phyloP scores from a whole-genome alignment of 2,113 vertebrate genomes.

The Glaucomys volans region DNA sequence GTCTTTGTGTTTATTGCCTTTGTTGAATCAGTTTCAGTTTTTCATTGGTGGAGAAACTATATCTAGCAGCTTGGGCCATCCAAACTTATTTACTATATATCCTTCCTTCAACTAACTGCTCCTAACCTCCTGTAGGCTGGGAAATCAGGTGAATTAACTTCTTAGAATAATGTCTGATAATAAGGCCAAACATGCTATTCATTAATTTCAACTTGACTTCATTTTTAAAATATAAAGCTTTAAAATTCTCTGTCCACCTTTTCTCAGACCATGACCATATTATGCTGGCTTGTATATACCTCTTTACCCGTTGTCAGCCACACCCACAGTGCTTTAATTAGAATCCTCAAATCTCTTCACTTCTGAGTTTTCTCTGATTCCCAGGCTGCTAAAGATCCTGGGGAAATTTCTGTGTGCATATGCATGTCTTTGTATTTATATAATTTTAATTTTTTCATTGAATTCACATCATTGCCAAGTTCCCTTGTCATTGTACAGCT shows the following conservation, averaged over 20 bases:
- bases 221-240: background rate
- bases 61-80: background rate
- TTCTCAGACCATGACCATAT: background rate
- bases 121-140: background rate
- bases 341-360: background rate
- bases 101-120: background rate
- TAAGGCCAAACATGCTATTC: background rate
- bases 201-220: constrained; percentile 41
- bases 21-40: background rate
- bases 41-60: background rate
- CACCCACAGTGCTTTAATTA: background rate
- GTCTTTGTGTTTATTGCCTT: background rate
- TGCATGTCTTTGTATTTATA: background rate
- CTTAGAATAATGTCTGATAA: background rate
- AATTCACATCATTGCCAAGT: background rate
- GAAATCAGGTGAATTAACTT: background rate
- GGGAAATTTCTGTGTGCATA: background rate
- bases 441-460: background rate
- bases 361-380: background rate
- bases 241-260: background rate
- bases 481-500: background rate
- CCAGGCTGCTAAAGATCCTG: background rate
- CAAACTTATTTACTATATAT: background rate
- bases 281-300: background rate
- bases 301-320: background rate